These are phyloP conservation scores for Semnornis frantzii DNA, from an alignment of 2,113 vertebrate species.

Conservation along the genomic window DNA sequence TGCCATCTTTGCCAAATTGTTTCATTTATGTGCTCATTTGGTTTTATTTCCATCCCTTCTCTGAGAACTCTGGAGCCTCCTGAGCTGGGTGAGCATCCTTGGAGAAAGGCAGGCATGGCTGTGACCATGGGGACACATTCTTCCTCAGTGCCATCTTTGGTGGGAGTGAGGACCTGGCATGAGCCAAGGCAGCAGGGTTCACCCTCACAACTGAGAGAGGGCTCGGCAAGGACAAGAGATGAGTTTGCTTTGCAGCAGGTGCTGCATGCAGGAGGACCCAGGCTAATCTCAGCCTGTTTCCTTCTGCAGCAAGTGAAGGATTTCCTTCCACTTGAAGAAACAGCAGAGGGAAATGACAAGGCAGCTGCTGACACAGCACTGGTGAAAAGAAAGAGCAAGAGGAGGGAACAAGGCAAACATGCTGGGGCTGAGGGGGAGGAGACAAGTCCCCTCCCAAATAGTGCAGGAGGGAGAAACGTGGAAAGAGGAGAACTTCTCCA, in stretches of 20 bases:
- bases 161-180: not conserved
- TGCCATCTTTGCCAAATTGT: not conserved
- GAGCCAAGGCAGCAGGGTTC: not conserved
- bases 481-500: not conserved
- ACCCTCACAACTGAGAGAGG: not conserved
- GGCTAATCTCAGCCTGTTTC: constrained; percentile 38
- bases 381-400: constrained; percentile 8
- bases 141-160: not conserved
- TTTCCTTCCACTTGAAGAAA: constrained; percentile 48
- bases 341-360: constrained; percentile 35
- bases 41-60: not conserved
- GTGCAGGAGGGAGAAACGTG: not conserved
- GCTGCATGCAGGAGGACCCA: not conserved
- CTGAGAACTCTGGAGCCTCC: accelerated
- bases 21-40: not conserved
- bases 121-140: not conserved
- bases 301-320: constrained; percentile 29
- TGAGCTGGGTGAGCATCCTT: not conserved
- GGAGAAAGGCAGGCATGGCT: not conserved
- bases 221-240: not conserved
- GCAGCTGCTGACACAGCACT: constrained; percentile 61
- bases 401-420: not conserved
- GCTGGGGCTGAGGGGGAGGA: not conserved
- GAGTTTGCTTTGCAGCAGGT: not conserved
- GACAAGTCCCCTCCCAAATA: not conserved